phyloP scores from a whole-genome alignment of 2,888 invertebrate species.

The Ophion costatus region DNA sequence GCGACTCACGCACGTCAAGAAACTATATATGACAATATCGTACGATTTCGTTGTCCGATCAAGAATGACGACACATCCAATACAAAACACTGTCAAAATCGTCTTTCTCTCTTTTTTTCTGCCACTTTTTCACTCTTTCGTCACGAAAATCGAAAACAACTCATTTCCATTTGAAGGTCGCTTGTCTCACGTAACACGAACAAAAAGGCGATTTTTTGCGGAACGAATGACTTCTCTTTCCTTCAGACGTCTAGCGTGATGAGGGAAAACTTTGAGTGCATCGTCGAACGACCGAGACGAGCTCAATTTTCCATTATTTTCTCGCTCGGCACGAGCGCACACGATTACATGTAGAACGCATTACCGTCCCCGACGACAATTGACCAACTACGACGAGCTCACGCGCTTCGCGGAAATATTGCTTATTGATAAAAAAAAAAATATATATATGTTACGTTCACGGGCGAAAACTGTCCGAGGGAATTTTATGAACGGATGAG shows the following conservation, averaged over 20 bases:
- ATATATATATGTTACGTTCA: background rate
- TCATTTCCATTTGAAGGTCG: conserved; percentile 37
- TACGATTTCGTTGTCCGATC: background rate
- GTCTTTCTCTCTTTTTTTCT: conserved; percentile 3
- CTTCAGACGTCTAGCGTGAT: background rate
- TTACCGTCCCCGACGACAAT: conserved; percentile 12
- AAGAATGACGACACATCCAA: conserved; percentile 23
- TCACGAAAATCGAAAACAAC: conserved; percentile 3
- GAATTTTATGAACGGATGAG: background rate
- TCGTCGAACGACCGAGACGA: background rate
- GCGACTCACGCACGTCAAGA: background rate
- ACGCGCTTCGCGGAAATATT: background rate
- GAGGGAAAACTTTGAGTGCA: background rate
- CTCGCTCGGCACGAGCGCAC: background rate
- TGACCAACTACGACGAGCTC: conserved; percentile 1
- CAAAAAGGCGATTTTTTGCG: conserved; percentile 18
- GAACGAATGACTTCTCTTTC: background rate
- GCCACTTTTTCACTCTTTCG: conserved; percentile 8
- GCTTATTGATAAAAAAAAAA: conserved; percentile 12
- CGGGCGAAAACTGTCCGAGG: background rate
- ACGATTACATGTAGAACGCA: background rate
- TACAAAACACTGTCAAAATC: conserved; percentile 16
- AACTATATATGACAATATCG: background rate
- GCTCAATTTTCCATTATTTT: conserved; percentile 13
- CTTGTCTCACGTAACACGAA: conserved; percentile 43